Conservation (phyloP, 2,888 invertebrate species). For the Sabatieria punctata region DNA sequence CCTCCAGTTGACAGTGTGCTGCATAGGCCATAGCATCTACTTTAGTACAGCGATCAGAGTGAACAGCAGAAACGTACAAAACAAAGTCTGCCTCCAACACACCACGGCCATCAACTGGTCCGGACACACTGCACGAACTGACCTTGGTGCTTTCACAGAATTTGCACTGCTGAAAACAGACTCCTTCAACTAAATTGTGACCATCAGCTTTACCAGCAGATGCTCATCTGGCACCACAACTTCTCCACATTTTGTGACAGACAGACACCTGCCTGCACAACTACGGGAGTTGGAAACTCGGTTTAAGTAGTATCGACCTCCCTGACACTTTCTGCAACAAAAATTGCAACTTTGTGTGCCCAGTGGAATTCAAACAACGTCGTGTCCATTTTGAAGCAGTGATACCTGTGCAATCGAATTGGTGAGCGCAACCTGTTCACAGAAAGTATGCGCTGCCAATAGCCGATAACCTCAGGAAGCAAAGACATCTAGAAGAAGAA, state of each 20-base stretch:
- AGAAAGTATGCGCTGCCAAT: conserved; percentile 17
- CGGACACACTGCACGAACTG: conserved; percentile 42
- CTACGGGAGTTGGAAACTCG: neutral
- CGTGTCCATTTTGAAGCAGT: neutral
- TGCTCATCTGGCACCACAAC: conserved; percentile 79
- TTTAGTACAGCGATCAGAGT: conserved; percentile 76
- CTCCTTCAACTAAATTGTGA: too few species aligned
- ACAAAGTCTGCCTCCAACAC: conserved; percentile 73
- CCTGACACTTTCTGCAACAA: neutral
- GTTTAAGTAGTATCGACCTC: neutral
- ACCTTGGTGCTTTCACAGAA: conserved; percentile 13
- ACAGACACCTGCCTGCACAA: conserved; percentile 24
- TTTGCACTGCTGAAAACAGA: conserved; percentile 21
- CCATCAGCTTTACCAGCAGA: conserved; percentile 76
- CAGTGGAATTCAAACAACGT: too few species aligned
- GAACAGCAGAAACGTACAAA: conserved; percentile 83
- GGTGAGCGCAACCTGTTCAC: conserved; percentile 12
- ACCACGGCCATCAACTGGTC: conserved; percentile 39
- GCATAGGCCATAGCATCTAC: conserved; percentile 80
- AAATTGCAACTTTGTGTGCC: too few species aligned
- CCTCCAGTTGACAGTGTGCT: conserved; percentile 93
- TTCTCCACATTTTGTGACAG: conserved; percentile 77
- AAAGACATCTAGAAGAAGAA: conserved; percentile 3
- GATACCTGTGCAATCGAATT: conserved; percentile 10
- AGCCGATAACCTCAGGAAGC: conserved; percentile 18